Evolutionary conservation across 1,140 invertebrate genomes (phyloP).

Genomic region (Periplaneta americana): DNA sequence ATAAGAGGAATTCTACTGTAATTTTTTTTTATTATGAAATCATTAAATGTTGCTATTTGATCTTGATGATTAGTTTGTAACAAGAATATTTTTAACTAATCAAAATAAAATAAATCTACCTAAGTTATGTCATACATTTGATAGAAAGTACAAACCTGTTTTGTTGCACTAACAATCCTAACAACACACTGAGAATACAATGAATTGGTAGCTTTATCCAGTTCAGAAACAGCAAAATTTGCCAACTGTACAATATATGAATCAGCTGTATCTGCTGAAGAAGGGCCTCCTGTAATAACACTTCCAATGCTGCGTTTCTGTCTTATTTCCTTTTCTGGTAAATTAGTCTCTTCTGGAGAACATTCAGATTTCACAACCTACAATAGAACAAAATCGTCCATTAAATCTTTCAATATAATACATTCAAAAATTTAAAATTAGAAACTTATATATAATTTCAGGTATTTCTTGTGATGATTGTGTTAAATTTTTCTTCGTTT

Average conservation of each 20-base stretch:
- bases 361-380: constrained; percentile 7
- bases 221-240: constrained; percentile 14
- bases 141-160: constrained; percentile 3
- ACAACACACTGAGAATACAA: constrained; percentile 23
- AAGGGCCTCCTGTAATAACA: neutral
- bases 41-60: too few species aligned
- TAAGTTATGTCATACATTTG: too few species aligned
- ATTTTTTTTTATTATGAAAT: too few species aligned
- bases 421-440: neutral
- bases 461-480: neutral
- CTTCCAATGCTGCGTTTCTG: neutral
- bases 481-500: neutral
- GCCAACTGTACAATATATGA: neutral
- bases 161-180: constrained; percentile 1
- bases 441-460: neutral
- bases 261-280: neutral
- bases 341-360: neutral
- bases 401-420: neutral
- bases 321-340: neutral
- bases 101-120: too few species aligned
- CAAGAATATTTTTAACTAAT: too few species aligned
- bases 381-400: neutral
- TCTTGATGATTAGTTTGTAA: too few species aligned
- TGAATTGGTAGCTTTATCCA: constrained; percentile 24
- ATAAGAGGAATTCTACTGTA: too few species aligned